These are phyloP conservation scores for Plectrocnemia conspersa DNA, from an alignment of 1,140 invertebrate species.

Conservation along the genomic window DNA sequence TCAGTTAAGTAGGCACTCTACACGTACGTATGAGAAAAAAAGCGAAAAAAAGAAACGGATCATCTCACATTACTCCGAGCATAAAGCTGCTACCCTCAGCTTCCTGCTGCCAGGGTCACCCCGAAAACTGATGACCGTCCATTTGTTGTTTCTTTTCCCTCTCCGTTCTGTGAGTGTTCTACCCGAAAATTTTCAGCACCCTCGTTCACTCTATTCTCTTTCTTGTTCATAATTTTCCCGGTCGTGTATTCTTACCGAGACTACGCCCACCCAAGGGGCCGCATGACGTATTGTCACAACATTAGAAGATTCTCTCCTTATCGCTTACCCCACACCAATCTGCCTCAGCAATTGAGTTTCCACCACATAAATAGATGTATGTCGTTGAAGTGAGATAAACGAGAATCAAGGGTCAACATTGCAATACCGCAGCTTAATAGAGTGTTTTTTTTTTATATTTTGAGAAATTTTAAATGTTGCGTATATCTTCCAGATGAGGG, in stretches of 20 bases:
- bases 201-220: constrained; percentile 11
- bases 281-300: constrained; percentile 21
- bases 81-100: constrained; percentile 11
- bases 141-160: constrained; percentile 21
- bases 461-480: too few relatives aligned
- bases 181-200: background rate
- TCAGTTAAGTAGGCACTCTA: constrained; percentile 9
- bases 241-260: background rate
- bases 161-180: background rate
- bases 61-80: constrained; percentile 16
- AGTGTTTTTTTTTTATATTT: too few relatives aligned
- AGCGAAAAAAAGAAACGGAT: constrained; percentile 22
- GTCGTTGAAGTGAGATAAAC: constrained; percentile 1
- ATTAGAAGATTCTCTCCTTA: constrained; percentile 12
- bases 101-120: constrained; percentile 14
- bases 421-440: too few relatives aligned
- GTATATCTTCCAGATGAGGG: too few relatives aligned
- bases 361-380: too few relatives aligned
- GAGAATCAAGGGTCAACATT: too few relatives aligned
- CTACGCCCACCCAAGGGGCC: background rate
- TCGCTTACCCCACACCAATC: constrained; percentile 4
- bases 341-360: too few relatives aligned
- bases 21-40: background rate
- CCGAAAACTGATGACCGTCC: constrained; percentile 15
- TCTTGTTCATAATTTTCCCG: constrained; percentile 10